These are phyloP conservation scores for Plectropomus leopardus DNA, from an alignment of 2,113 vertebrate species.

Conservation along the genomic window DNA sequence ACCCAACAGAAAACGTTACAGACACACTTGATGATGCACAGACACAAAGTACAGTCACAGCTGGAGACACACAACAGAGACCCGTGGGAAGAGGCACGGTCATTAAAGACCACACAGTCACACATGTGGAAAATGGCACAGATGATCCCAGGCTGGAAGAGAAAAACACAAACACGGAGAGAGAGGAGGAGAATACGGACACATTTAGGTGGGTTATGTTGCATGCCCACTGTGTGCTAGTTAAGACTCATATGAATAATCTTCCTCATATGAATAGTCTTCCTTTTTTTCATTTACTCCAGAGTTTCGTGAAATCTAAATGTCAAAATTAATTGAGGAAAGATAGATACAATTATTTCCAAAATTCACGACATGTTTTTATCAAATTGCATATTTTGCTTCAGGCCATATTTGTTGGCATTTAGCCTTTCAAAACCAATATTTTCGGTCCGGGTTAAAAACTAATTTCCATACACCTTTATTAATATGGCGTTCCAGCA, in stretches of 20 bases:
- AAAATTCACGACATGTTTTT: no score
- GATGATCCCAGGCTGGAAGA: not conserved
- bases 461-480: no score
- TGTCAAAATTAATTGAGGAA: no score
- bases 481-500: no score
- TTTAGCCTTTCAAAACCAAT: no score
- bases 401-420: no score
- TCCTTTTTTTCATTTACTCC: no score
- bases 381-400: no score
- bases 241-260: not conserved
- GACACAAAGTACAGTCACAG: not conserved
- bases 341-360: no score
- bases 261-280: no score
- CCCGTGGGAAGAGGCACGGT: not conserved
- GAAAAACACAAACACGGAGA: not conserved
- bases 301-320: no score
- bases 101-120: not conserved
- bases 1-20: not conserved
- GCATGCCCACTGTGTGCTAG: not conserved
- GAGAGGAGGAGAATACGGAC: constrained; percentile 13
- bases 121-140: not conserved
- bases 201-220: constrained; percentile 40
- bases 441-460: no score
- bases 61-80: not conserved
- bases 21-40: not conserved